phyloP scores from a whole-genome alignment of 2,113 vertebrate species.

The Sphyrna mokarran region DNA sequence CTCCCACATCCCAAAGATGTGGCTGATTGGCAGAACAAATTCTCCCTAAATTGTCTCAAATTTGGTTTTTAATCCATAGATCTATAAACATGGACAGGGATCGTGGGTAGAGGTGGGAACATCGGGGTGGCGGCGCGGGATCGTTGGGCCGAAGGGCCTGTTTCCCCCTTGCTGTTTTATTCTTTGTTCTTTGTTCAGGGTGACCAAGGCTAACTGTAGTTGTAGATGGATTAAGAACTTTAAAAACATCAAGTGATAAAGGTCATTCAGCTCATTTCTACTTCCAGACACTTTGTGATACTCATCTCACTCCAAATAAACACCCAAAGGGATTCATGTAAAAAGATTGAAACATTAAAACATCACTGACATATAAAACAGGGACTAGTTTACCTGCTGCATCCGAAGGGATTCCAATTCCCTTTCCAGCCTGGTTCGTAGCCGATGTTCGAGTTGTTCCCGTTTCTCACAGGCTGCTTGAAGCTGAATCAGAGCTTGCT shows the following conservation, averaged over 20 bases:
- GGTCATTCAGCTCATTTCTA: not conserved
- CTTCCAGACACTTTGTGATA: not conserved
- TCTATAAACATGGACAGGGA: too few species aligned
- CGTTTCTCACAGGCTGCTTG: conserved; percentile 95
- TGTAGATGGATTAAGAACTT: not conserved
- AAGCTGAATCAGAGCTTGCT: conserved; percentile 88
- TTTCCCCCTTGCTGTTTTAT: too few species aligned
- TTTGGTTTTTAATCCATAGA: too few species aligned
- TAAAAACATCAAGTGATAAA: not conserved
- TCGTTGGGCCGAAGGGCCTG: too few species aligned
- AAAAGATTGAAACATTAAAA: not conserved
- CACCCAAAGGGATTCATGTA: not conserved
- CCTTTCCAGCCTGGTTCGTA: conserved; percentile 83
- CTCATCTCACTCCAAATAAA: not conserved
- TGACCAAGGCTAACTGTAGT: not conserved
- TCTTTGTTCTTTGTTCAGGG: too few species aligned
- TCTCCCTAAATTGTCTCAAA: too few species aligned
- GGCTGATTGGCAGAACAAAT: too few species aligned
- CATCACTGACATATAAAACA: not conserved
- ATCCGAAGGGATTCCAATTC: conserved; percentile 89
- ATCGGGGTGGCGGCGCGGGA: too few species aligned
- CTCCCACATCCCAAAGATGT: too few species aligned
- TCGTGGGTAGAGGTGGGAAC: too few species aligned
- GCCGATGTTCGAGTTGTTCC: conserved; percentile 87
- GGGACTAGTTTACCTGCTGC: conserved; percentile 75